A percentile compares a stretch with the other conserved stretches of the same genome.
These are phyloP conservation scores for Gila robusta DNA, from an alignment of 2,797 vertebrate genomes.

Conservation along the genomic window DNA sequence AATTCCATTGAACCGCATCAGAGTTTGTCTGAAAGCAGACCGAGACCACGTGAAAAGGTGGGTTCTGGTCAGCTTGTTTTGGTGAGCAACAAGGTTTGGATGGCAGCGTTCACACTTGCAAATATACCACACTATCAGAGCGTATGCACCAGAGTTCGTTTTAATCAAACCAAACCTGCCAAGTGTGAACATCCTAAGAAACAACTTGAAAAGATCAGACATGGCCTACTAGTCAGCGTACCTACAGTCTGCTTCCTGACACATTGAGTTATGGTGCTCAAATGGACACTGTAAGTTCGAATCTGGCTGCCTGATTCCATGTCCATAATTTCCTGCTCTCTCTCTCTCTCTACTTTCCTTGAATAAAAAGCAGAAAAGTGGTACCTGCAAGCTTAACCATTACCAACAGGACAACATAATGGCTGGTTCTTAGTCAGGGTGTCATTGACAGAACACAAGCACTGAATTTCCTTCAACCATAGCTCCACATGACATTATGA, in stretches of 20 bases:
- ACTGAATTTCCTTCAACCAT: slow-evolving; percentile 19
- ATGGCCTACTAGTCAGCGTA: not conserved
- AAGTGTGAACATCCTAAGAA: not conserved
- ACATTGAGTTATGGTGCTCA: not conserved
- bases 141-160: not conserved
- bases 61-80: not conserved
- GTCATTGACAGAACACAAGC: slow-evolving; percentile 8
- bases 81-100: not conserved
- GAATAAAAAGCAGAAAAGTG: not conserved
- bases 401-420: slow-evolving; percentile 2
- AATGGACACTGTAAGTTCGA: not conserved
- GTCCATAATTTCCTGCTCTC: not conserved
- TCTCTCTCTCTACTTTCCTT: not conserved
- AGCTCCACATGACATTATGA: slow-evolving; percentile 35
- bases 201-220: not conserved
- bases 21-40: too few relatives aligned
- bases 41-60: not conserved
- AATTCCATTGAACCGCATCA: not conserved
- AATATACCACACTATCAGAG: not conserved
- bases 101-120: not conserved
- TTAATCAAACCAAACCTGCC: not conserved
- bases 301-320: not conserved
- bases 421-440: not conserved
- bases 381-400: slow-evolving; percentile 18
- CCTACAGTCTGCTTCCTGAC: not conserved